phyloP scores from a whole-genome alignment of 2,113 vertebrate genomes.

The Perca schrenkii region DNA sequence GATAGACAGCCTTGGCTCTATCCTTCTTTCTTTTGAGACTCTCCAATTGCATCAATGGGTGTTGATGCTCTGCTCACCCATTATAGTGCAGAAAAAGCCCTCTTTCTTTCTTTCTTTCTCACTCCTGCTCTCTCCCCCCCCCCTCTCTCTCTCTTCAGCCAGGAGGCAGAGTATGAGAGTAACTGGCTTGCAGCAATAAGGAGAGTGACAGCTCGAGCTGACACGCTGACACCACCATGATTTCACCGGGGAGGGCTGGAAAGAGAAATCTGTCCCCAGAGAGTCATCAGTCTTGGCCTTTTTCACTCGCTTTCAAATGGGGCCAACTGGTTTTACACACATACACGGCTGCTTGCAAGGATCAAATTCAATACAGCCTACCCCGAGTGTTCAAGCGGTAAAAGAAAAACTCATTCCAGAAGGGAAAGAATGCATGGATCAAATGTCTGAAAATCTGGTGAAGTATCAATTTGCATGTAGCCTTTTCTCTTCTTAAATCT shows the following conservation, averaged over 20 bases:
- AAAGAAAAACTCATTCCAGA: conserved; percentile 56
- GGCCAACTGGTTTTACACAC: conserved; percentile 70
- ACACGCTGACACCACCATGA: conserved; percentile 74
- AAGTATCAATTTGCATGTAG: conserved; percentile 69
- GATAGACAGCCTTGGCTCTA: conserved; percentile 41
- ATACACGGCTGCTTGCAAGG: conserved; percentile 47
- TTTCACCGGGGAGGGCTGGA: conserved; percentile 66
- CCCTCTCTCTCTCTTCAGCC: conserved; percentile 22
- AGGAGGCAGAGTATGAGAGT: conserved; percentile 53
- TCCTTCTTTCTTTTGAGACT: conserved; percentile 47
- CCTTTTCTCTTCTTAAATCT: conserved; percentile 54
- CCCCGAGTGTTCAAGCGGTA: conserved; percentile 32
- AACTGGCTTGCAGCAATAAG: conserved; percentile 70
- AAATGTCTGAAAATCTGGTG: conserved; percentile 56
- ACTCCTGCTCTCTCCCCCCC: conserved; percentile 7
- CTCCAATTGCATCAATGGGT: conserved; percentile 54
- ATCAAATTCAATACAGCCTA: conserved; percentile 51
- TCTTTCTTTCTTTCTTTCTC: conserved; percentile 15
- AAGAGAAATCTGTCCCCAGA: conserved; percentile 76
- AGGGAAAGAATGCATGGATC: conserved; percentile 51
- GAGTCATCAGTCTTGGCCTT: conserved; percentile 76
- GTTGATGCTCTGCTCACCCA: conserved; percentile 57
- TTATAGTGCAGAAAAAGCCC: conserved; percentile 57
- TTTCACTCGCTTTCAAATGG: conserved; percentile 62
- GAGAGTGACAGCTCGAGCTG: conserved; percentile 76